Conservation (phyloP, 1,140 invertebrate species). For the Drosophila sproati region DNA sequence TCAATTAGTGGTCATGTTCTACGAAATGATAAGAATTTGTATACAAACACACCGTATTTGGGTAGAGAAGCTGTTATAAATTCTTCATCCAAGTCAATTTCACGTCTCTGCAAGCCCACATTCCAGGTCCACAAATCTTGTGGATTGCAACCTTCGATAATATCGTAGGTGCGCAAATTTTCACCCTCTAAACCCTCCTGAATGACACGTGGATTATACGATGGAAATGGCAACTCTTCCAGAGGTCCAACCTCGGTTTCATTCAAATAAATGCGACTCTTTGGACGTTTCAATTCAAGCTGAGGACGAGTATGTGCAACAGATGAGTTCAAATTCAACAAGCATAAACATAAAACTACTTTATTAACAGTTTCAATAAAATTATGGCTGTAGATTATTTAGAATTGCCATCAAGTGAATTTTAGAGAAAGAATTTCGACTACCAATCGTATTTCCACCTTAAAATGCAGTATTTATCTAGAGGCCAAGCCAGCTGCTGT, state of each 20-base stretch:
- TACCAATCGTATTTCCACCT: no score
- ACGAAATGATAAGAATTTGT: no score
- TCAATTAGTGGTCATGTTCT: slow-evolving; percentile 8
- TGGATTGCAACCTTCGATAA: slow-evolving; percentile 67
- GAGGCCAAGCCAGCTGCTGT: no score
- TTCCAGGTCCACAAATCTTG: slow-evolving; percentile 82
- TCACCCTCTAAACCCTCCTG: slow-evolving; percentile 71
- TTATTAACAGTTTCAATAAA: no score
- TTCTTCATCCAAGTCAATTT: slow-evolving; percentile 64
- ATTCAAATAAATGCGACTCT: slow-evolving; percentile 77
- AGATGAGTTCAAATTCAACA: not conserved
- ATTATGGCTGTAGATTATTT: no score
- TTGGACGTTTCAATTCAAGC: slow-evolving; percentile 77
- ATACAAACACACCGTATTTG: slow-evolving; percentile 62
- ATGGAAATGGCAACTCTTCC: slow-evolving; percentile 65
- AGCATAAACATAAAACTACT: no score
- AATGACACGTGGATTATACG: slow-evolving; percentile 72
- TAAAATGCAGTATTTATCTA: no score
- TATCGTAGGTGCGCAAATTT: slow-evolving; percentile 64
- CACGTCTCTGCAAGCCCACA: slow-evolving; percentile 58
- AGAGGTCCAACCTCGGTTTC: slow-evolving; percentile 70
- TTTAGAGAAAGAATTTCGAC: no score
- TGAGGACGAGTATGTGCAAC: slow-evolving; percentile 4
- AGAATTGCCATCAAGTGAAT: no score
- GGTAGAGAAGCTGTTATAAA: slow-evolving; percentile 64